These are phyloP conservation scores for Steinernema scapterisci DNA, from an alignment of 2,888 invertebrate genomes.

Conservation along the genomic window DNA sequence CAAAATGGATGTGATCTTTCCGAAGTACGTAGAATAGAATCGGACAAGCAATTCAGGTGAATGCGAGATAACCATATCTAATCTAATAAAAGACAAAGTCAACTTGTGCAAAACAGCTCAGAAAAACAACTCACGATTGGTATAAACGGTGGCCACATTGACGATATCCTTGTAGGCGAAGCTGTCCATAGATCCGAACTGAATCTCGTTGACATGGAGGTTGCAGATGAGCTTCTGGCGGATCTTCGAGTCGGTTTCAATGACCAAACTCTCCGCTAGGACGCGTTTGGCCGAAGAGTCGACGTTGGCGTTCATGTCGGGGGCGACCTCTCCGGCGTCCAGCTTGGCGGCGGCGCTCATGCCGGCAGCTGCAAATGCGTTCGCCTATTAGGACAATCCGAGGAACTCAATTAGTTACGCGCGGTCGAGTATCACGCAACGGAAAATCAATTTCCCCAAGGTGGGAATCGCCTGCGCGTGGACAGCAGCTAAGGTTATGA, in stretches of 20 bases:
- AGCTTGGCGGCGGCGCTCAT: neutral
- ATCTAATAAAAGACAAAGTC: too few species aligned
- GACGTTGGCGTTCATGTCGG: constrained; percentile 28
- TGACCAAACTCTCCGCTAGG: neutral
- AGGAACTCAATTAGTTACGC: constrained; percentile 23
- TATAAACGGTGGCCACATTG: neutral
- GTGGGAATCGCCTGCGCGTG: neutral
- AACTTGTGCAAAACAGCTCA: neutral
- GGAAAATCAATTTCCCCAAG: neutral
- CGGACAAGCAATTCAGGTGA: too few species aligned
- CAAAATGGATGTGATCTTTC: too few species aligned
- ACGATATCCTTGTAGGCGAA: constrained; percentile 19
- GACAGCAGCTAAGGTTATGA: neutral
- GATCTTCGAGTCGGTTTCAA: constrained; percentile 12
- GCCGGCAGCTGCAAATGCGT: constrained; percentile 9
- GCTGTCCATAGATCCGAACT: neutral
- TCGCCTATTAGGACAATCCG: neutral
- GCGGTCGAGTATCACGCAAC: constrained; percentile 27
- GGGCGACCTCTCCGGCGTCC: too few species aligned
- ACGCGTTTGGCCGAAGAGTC: neutral
- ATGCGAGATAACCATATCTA: too few species aligned
- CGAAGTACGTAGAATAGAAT: too few species aligned
- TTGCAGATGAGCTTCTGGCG: constrained; percentile 27
- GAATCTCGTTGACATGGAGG: constrained; percentile 21
- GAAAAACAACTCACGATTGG: neutral